phyloP scores from a whole-genome alignment of 2,888 invertebrate species.

The Lithosia quadra region DNA sequence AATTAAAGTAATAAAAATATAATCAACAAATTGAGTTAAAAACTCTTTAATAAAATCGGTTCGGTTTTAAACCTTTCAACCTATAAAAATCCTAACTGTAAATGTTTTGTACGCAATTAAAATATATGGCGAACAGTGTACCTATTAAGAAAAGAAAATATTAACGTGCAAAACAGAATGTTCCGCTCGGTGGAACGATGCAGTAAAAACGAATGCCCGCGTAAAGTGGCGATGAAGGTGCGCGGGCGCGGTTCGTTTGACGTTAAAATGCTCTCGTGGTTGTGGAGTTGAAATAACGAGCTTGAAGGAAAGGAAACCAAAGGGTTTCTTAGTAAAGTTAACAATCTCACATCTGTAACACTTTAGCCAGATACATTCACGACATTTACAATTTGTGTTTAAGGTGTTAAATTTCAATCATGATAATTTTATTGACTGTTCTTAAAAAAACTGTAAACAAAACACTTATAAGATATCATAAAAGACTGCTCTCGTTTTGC shows the following conservation, averaged over 20 bases:
- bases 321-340: constrained; percentile 60
- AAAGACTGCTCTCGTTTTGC: not conserved
- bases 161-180: constrained; percentile 47
- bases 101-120: constrained; percentile 42
- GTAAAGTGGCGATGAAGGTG: constrained; percentile 55
- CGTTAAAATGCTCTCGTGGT: constrained; percentile 55
- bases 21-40: constrained; percentile 15
- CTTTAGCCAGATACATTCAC: constrained; percentile 45
- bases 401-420: constrained; percentile 52
- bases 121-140: constrained; percentile 33
- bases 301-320: constrained; percentile 52
- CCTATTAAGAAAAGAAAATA: constrained; percentile 46
- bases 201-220: constrained; percentile 63
- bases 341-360: constrained; percentile 56
- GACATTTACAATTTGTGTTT: constrained; percentile 42
- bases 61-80: constrained; percentile 15
- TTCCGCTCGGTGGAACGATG: constrained; percentile 42
- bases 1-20: constrained; percentile 3
- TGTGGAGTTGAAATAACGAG: constrained; percentile 62
- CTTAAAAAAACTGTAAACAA: not conserved
- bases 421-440: constrained; percentile 1
- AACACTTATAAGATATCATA: not conserved
- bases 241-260: constrained; percentile 60
- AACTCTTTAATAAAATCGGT: constrained; percentile 9
- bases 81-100: constrained; percentile 7